Conservation (phyloP, 2,113 vertebrate species). For the Rhinogobius similis region DNA sequence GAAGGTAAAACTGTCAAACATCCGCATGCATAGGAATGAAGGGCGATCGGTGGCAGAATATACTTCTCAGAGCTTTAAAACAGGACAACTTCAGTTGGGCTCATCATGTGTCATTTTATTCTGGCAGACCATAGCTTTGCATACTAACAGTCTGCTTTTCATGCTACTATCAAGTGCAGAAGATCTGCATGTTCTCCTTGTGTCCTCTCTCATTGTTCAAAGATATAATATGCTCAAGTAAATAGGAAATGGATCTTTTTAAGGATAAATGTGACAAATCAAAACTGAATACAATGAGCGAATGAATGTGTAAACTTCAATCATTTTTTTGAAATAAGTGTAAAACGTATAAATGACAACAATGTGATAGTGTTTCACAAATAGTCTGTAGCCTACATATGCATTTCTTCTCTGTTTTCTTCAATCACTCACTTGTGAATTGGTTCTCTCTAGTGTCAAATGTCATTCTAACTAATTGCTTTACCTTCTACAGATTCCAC, state of each 20-base stretch:
- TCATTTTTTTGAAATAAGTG: too few species aligned
- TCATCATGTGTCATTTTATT: neutral
- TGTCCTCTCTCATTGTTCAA: neutral
- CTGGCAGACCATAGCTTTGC: neutral
- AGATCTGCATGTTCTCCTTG: neutral
- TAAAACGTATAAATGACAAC: neutral
- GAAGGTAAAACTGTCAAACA: neutral
- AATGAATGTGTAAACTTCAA: too few species aligned
- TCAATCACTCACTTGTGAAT: neutral
- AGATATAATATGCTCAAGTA: too few species aligned
- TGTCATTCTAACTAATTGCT: neutral
- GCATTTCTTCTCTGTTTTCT: neutral
- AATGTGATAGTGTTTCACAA: neutral
- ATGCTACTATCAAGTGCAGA: neutral
- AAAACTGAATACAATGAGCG: too few species aligned
- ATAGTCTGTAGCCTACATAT: neutral
- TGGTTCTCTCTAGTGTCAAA: neutral
- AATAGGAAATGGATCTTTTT: too few species aligned
- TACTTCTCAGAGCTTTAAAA: neutral
- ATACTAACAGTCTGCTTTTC: neutral
- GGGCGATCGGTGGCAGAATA: neutral
- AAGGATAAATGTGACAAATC: too few species aligned
- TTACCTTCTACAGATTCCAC: slow-evolving; percentile 24
- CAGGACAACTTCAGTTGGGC: neutral
- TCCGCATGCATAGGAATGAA: too few species aligned